phyloP scores from a whole-genome alignment of 2,113 vertebrate genomes.

The Tor tambroides region DNA sequence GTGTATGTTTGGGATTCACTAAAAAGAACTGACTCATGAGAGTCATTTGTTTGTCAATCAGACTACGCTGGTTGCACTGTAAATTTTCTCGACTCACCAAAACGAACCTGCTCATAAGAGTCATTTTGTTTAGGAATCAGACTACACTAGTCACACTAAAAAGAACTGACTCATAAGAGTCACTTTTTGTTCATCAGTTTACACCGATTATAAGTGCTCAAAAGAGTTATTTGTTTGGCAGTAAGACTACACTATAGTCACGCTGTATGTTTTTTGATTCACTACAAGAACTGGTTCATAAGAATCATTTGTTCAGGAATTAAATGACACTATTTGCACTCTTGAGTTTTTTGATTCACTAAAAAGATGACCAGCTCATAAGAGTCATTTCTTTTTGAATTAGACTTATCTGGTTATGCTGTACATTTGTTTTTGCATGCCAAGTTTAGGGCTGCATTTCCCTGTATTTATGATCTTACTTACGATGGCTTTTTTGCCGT shows the following conservation, averaged over 20 bases:
- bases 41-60: too few species aligned
- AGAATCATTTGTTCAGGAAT: neutral
- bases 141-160: neutral
- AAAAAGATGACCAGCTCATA: neutral
- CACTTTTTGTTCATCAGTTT: neutral
- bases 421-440: neutral
- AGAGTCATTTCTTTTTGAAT: neutral
- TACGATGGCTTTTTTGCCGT: neutral
- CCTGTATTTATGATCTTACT: neutral
- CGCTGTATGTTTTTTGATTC: neutral
- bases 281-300: neutral
- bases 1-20: neutral
- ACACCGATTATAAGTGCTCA: neutral
- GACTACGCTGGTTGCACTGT: too few species aligned
- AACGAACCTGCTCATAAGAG: neutral
- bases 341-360: neutral
- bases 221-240: neutral
- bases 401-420: neutral
- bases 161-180: neutral
- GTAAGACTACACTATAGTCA: too few species aligned
- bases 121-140: neutral
- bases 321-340: neutral
- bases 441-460: neutral
- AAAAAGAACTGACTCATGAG: too few species aligned
- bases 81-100: too few species aligned